Evolutionary conservation across 2,113 vertebrate genomes (phyloP).

Genomic region (Ifrita kowaldi): DNA sequence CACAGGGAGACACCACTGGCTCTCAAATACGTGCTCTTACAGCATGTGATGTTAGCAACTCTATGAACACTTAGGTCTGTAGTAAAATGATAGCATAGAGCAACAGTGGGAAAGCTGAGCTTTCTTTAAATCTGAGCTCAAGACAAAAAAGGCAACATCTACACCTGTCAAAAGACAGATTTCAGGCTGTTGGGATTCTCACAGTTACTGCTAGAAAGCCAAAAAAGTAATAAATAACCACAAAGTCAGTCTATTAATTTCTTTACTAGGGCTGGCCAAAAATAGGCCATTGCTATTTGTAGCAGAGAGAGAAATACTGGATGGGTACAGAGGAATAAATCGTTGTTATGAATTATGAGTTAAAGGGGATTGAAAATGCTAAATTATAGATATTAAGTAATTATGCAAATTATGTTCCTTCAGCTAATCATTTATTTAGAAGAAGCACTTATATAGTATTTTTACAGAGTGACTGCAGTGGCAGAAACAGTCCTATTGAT

Average conservation of each 20-base stretch:
- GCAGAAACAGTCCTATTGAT: not conserved
- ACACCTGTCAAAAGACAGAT: not conserved
- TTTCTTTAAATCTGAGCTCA: not conserved
- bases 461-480: not conserved
- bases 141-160: not conserved
- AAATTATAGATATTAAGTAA: slow-evolving; percentile 25
- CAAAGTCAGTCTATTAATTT: not conserved
- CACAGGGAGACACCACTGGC: not conserved
- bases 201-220: not conserved
- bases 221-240: not conserved
- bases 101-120: not conserved
- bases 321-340: not conserved
- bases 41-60: not conserved
- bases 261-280: not conserved
- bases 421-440: not conserved
- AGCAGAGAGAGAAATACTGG: not conserved
- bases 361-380: slow-evolving; percentile 4
- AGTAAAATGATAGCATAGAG: not conserved
- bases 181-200: not conserved
- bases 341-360: not conserved
- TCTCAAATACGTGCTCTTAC: not conserved
- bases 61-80: not conserved
- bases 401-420: slow-evolving; percentile 31
- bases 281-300: slow-evolving; percentile 11
- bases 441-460: not conserved